Conservation (phyloP, 1,140 invertebrate genomes). For the Bicyclus anynana region DNA sequence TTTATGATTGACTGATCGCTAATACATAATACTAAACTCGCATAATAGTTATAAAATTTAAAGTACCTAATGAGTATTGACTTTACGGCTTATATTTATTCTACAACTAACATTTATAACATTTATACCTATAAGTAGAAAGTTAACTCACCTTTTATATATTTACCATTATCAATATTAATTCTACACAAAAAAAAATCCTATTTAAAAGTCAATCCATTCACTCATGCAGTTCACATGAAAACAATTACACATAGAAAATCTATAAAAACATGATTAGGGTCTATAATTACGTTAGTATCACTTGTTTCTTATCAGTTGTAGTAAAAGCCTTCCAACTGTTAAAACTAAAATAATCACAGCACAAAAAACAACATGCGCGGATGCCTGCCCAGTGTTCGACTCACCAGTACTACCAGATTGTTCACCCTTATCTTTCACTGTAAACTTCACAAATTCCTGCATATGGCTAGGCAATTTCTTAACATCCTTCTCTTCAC, state of each 20-base stretch:
- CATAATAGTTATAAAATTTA: too few relatives aligned
- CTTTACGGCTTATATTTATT: too few relatives aligned
- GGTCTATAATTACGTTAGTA: slow-evolving; percentile 3
- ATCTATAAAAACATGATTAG: slow-evolving; percentile 2
- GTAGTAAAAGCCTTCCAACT: slow-evolving; percentile 60
- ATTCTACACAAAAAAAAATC: too few relatives aligned
- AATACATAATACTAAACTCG: too few relatives aligned
- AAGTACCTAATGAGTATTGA: too few relatives aligned
- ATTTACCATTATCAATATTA: too few relatives aligned
- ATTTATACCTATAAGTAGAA: too few relatives aligned
- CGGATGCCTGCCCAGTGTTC: slow-evolving; percentile 42
- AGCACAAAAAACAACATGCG: slow-evolving; percentile 73
- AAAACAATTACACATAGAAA: slow-evolving; percentile 15
- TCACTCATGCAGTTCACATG: slow-evolving; percentile 13
- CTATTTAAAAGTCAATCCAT: not conserved
- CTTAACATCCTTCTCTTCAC: slow-evolving; percentile 78
- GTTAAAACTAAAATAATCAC: slow-evolving; percentile 65
- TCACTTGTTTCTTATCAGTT: slow-evolving; percentile 51
- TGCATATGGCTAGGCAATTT: slow-evolving; percentile 85
- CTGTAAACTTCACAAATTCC: slow-evolving; percentile 83
- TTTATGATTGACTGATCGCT: too few relatives aligned
- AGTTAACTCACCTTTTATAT: slow-evolving; percentile 4
- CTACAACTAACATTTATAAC: too few relatives aligned
- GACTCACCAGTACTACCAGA: slow-evolving; percentile 67
- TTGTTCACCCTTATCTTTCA: slow-evolving; percentile 76